Conservation (phyloP, 2,888 invertebrate genomes). For the Nephrotoma appendiculata region DNA sequence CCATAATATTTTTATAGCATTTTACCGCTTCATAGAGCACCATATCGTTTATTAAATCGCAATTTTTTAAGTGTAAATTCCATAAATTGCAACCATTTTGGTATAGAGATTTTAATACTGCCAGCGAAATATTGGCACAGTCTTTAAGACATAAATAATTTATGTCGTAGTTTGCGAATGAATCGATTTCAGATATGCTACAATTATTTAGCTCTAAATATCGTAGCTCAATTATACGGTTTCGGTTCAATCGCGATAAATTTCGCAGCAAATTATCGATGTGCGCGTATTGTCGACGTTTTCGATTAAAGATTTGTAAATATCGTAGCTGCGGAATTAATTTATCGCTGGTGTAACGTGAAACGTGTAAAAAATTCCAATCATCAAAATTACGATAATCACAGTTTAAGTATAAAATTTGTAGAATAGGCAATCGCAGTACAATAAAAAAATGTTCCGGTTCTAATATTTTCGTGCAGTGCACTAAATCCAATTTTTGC, state of each 20-base stretch:
- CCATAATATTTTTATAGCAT: background rate
- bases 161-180: background rate
- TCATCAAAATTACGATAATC: background rate
- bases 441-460: background rate
- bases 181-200: background rate
- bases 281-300: background rate
- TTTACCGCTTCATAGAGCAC: background rate
- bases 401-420: background rate
- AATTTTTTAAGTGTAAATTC: background rate
- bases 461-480: background rate
- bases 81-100: background rate
- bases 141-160: background rate
- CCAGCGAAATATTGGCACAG: background rate
- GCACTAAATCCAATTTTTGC: background rate
- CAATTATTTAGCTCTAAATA: background rate
- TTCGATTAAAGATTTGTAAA: background rate
- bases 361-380: background rate
- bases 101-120: background rate
- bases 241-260: background rate
- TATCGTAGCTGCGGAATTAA: background rate
- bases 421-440: background rate
- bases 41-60: background rate
- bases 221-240: background rate
- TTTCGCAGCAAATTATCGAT: background rate
- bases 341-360: background rate